These are phyloP conservation scores for Porphyrio hochstetteri DNA, from an alignment of 2,113 vertebrate genomes.

Conservation along the genomic window DNA sequence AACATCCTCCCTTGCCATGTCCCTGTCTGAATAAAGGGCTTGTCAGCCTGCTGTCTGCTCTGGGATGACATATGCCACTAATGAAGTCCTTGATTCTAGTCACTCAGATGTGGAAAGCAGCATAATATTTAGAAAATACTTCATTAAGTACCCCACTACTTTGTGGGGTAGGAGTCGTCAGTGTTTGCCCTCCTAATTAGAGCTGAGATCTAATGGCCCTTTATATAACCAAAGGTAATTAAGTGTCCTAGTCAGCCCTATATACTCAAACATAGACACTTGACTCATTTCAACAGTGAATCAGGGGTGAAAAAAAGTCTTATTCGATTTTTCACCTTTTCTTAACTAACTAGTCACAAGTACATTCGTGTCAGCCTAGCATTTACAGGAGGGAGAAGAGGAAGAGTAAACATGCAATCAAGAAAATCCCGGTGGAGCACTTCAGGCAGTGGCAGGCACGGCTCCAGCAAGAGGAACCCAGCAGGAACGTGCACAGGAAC, in stretches of 20 bases:
- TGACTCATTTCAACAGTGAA: neutral
- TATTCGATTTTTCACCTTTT: neutral
- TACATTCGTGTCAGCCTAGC: neutral
- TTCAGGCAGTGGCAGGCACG: neutral
- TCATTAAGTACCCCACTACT: neutral
- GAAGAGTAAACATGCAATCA: slow-evolving; percentile 32
- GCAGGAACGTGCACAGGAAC: neutral
- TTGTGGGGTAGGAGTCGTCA: neutral
- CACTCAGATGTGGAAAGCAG: neutral
- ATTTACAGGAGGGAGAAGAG: neutral
- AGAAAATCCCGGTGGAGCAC: neutral
- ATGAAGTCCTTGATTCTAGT: neutral
- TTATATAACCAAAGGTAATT: slow-evolving; percentile 2
- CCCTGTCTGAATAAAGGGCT: neutral
- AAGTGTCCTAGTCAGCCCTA: neutral
- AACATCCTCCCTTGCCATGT: neutral
- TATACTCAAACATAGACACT: neutral
- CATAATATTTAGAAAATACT: neutral
- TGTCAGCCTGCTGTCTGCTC: neutral
- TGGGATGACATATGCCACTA: neutral
- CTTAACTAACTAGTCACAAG: neutral
- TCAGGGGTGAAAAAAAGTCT: neutral
- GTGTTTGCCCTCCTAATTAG: neutral
- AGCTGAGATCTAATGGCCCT: neutral
- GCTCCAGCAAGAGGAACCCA: neutral